Percentiles rank a stretch among this genome's conserved stretches.
These are phyloP conservation scores for Leptinotarsa haldemani DNA, from an alignment of 2,888 invertebrate species.

Conservation along the genomic window DNA sequence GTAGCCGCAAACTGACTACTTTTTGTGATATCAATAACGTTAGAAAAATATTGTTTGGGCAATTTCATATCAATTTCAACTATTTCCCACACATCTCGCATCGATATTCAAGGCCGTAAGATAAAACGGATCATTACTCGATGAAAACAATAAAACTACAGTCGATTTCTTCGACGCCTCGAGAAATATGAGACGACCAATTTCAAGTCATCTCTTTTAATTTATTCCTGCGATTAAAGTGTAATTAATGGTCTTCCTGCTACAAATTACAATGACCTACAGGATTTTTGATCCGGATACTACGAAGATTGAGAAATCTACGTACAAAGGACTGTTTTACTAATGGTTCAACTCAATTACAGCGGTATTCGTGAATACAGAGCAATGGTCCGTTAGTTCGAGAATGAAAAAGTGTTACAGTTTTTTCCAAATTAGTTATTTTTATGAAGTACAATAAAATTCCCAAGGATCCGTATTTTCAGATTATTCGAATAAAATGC, in stretches of 20 bases:
- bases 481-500: background rate
- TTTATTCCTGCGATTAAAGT: constrained; percentile 14
- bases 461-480: background rate
- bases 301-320: background rate
- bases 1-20: background rate
- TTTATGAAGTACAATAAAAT: background rate
- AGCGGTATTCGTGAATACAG: background rate
- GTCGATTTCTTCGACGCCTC: background rate
- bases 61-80: background rate
- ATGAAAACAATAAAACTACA: background rate
- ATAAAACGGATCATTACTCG: background rate
- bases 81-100: constrained; percentile 1
- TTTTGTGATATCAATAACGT: background rate
- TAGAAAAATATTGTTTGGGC: background rate
- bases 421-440: background rate
- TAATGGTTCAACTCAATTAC: background rate
- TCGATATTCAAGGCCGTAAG: background rate
- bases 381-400: background rate
- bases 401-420: background rate
- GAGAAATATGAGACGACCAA: background rate
- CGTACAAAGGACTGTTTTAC: background rate
- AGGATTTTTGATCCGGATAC: constrained; percentile 6
- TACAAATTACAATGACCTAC: constrained; percentile 14
- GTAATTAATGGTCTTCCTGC: constrained; percentile 12
- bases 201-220: constrained; percentile 10